Evolutionary conservation across 2,888 invertebrate genomes (phyloP).

Genomic region (Tenthredo notha): DNA sequence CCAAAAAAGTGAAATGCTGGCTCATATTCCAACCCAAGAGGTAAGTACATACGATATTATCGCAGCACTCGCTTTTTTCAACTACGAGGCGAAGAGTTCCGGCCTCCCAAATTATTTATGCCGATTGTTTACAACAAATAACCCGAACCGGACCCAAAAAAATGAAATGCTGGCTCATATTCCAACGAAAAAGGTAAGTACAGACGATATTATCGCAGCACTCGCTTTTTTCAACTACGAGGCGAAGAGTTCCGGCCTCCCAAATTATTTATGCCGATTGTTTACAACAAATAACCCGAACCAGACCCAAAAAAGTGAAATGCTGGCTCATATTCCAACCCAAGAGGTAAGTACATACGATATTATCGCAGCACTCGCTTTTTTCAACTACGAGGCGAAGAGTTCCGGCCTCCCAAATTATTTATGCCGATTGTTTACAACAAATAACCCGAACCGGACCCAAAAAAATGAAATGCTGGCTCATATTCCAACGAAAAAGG

Average conservation of each 20-base stretch:
- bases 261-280: background rate
- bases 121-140: background rate
- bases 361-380: background rate
- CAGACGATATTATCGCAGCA: background rate
- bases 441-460: too few relatives aligned
- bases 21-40: too few relatives aligned
- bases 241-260: too few relatives aligned
- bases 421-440: background rate
- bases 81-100: too few relatives aligned
- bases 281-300: conserved; percentile 2
- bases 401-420: background rate
- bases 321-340: background rate
- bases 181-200: background rate
- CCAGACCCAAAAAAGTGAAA: too few relatives aligned
- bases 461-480: background rate
- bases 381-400: background rate
- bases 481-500: too few relatives aligned
- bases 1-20: background rate
- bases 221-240: background rate
- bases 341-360: background rate
- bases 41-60: too few relatives aligned
- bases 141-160: too few relatives aligned
- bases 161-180: background rate
- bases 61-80: too few relatives aligned
- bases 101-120: too few relatives aligned